A percentile compares a stretch with the other conserved stretches of the same genome.
Evolutionary conservation across 2,113 vertebrate genomes (phyloP).

Genomic region (Lucifuga dentata): DNA sequence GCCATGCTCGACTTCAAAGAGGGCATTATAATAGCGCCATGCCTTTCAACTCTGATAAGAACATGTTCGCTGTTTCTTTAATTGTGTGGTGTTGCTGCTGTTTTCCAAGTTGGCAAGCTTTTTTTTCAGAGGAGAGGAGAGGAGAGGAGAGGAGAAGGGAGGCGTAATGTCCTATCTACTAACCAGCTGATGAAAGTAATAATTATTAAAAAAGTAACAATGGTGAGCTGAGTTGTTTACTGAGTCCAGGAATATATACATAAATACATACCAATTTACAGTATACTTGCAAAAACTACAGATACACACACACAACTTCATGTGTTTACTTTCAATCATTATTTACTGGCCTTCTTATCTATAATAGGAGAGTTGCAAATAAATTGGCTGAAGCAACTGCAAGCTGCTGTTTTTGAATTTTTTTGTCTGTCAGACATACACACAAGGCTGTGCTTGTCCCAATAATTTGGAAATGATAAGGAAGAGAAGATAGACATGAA

Average conservation of each 20-base stretch:
- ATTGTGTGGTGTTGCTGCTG: constrained; percentile 34
- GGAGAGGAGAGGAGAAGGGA: neutral
- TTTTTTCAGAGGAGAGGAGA: constrained; percentile 32
- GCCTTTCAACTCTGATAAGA: constrained; percentile 70
- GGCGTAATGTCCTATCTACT: constrained; percentile 47
- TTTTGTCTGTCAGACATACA: constrained; percentile 27
- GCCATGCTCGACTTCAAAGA: constrained; percentile 73
- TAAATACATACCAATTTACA: neutral
- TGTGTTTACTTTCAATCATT: constrained; percentile 48
- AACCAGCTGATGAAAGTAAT: constrained; percentile 54
- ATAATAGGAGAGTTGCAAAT: constrained; percentile 40
- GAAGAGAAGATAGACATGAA: constrained; percentile 1
- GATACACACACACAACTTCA: neutral
- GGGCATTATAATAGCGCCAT: constrained; percentile 67
- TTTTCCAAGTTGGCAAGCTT: constrained; percentile 32
- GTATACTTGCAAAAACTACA: constrained; percentile 1
- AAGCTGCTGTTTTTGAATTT: constrained; percentile 26
- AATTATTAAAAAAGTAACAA: constrained; percentile 65
- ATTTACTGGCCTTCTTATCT: constrained; percentile 47
- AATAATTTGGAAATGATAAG: constrained; percentile 30
- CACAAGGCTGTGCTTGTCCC: constrained; percentile 5
- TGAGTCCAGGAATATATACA: constrained; percentile 20
- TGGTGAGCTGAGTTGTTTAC: constrained; percentile 28
- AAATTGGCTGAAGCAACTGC: constrained; percentile 30
- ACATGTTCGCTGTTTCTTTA: constrained; percentile 56